Evolutionary conservation across 2,888 invertebrate species (phyloP), one percentile per base, ranked within the genome.

Genomic region (Cephus sareptanus): DNA sequence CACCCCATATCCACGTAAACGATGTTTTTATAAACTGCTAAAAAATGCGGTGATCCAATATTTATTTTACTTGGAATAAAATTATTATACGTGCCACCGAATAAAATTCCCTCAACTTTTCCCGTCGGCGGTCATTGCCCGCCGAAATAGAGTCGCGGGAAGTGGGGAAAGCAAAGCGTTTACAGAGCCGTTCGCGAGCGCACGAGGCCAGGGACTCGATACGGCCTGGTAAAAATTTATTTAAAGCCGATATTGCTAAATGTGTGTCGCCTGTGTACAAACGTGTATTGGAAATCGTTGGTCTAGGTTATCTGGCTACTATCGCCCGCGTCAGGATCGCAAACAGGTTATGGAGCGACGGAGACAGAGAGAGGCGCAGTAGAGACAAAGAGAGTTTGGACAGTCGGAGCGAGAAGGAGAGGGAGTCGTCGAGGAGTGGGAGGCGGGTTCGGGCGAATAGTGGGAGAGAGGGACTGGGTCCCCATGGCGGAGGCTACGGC

Each of bases 221-320:
- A 34, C 79, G 79, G 80, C 75, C 79, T 77, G 76, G 80, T 76
- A 76, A 79, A 75, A 84, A 82, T 83, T 83, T 84, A 84, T 82
- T 82, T 82, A 79, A 78, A 79, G 77, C 79, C 81, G 80, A 82
- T 84, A 81, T 80, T 81, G 76, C 80, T 74, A 80, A 82, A 81
- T 81, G 80, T 77, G 79, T 82, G 79, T 79, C 79, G 82, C 77
- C 79, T 80, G 79, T 78, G 78, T 76, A 75, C 76, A 76, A 71
- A 78, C 78, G 35, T 78, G 80, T 78, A 81, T 81, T 78, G 77
- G 68, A 33, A 56, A 56, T 56, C 76, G 13, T 33, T 75, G 77
- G 78, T 77, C 75, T 80, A 75, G 70, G 79, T 79, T 79, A 77
- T 77, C 80, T 73, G 73, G 76, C 77, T 75, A 73, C 77, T 74